phyloP scores from a whole-genome alignment of 2,113 vertebrate species.

The Aspiorhynchus laticeps region DNA sequence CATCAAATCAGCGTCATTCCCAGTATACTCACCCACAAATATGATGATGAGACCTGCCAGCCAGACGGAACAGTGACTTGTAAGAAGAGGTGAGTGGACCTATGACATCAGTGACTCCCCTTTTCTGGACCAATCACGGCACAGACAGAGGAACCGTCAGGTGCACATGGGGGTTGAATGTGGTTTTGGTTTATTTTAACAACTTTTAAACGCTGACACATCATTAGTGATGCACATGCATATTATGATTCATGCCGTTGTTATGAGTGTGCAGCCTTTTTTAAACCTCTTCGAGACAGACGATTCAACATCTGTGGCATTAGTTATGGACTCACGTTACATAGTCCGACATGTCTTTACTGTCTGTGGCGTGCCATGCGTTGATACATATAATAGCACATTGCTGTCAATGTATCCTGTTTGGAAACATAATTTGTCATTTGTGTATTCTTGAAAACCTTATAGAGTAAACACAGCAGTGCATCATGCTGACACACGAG shows the following conservation, averaged over 20 bases:
- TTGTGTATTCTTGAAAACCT: slow-evolving; percentile 28
- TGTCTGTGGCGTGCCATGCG: neutral
- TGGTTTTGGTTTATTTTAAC: slow-evolving; percentile 57
- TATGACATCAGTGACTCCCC: slow-evolving; percentile 57
- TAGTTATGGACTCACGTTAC: slow-evolving; percentile 31
- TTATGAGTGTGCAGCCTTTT: slow-evolving; percentile 38
- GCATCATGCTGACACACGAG: slow-evolving; percentile 27
- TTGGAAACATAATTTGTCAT: slow-evolving; percentile 33
- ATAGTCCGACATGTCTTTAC: slow-evolving; percentile 24
- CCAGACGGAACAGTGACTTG: slow-evolving; percentile 21
- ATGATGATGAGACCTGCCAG: slow-evolving; percentile 11
- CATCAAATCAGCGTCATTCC: slow-evolving; percentile 26
- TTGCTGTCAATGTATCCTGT: slow-evolving; percentile 18
- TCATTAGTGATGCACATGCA: slow-evolving; percentile 43
- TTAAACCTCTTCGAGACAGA: slow-evolving; percentile 39
- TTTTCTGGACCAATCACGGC: slow-evolving; percentile 17
- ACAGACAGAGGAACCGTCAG: neutral
- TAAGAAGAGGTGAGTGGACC: slow-evolving; percentile 51
- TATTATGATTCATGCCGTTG: slow-evolving; percentile 47
- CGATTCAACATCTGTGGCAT: slow-evolving; percentile 49
- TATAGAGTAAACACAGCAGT: slow-evolving; percentile 7
- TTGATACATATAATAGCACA: slow-evolving; percentile 16
- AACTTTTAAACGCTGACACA: slow-evolving; percentile 53
- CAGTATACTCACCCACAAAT: slow-evolving; percentile 32
- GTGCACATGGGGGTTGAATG: slow-evolving; percentile 35